These are phyloP conservation scores for Priocnemis perturbator DNA, from an alignment of 2,888 invertebrate genomes.

Conservation along the genomic window DNA sequence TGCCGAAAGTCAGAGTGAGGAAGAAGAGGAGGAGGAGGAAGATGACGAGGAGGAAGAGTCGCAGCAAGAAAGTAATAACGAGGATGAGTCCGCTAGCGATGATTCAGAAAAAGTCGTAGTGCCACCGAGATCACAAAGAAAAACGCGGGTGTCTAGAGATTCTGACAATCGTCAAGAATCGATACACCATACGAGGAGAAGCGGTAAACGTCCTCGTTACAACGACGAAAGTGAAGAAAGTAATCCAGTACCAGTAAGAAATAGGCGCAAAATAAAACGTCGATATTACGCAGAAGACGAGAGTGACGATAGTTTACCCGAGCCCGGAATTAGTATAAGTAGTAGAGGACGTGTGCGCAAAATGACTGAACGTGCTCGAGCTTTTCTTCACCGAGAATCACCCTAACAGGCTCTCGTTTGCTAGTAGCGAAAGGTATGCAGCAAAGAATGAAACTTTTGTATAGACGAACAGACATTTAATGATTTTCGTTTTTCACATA, in stretches of 20 bases:
- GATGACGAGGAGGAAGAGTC: slow-evolving; percentile 41
- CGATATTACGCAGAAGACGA: slow-evolving; percentile 70
- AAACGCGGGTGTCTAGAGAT: slow-evolving; percentile 43
- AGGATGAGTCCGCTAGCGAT: slow-evolving; percentile 52
- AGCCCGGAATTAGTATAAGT: slow-evolving; percentile 79
- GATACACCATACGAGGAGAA: slow-evolving; percentile 51
- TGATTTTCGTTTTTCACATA: slow-evolving; percentile 33
- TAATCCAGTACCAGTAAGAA: slow-evolving; percentile 64
- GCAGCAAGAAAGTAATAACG: slow-evolving; percentile 42
- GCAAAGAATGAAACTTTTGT: slow-evolving; percentile 18
- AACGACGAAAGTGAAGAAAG: slow-evolving; percentile 69
- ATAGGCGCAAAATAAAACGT: slow-evolving; percentile 64
- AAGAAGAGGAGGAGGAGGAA: slow-evolving; percentile 37
- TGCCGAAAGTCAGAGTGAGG: slow-evolving; percentile 43
- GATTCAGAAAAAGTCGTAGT: slow-evolving; percentile 52
- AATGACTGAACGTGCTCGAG: slow-evolving; percentile 87
- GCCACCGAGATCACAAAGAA: slow-evolving; percentile 52
- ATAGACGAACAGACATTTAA: slow-evolving; percentile 23
- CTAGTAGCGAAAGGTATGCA: slow-evolving; percentile 43
- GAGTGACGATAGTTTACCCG: slow-evolving; percentile 68
- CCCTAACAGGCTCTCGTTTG: slow-evolving; percentile 62
- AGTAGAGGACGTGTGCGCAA: slow-evolving; percentile 91
- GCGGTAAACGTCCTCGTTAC: slow-evolving; percentile 69
- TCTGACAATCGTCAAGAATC: slow-evolving; percentile 44
- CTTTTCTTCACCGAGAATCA: slow-evolving; percentile 77